A percentile compares a stretch with the other conserved stretches of the same genome.
Evolutionary conservation across 2,888 invertebrate genomes (phyloP).

Genomic region (Chaetogeoica ovagalla): DNA sequence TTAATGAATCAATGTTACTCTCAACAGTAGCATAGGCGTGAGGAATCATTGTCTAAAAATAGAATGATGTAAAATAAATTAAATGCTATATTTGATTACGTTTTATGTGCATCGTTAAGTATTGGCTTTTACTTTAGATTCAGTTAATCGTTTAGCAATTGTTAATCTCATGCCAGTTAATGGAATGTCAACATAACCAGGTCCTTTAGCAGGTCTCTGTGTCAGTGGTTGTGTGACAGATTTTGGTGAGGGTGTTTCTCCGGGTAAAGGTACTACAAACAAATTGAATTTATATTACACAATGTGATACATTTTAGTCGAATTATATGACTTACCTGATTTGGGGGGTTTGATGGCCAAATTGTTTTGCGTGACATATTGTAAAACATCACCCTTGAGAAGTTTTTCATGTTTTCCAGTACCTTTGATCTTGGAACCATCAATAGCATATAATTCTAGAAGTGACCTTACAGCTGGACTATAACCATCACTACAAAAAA

Average conservation of each 20-base stretch:
- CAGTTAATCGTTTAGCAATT: slow-evolving; percentile 68
- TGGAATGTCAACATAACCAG: slow-evolving; percentile 63
- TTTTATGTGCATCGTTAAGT: slow-evolving; percentile 12
- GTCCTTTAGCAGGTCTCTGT: slow-evolving; percentile 54
- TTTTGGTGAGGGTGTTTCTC: slow-evolving; percentile 53
- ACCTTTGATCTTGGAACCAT: slow-evolving; percentile 61
- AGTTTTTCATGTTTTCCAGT: slow-evolving; percentile 67
- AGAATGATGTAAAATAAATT: slow-evolving; percentile 20
- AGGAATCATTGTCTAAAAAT: slow-evolving; percentile 66
- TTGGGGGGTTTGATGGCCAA: slow-evolving; percentile 60
- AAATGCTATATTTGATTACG: neutral
- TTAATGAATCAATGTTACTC: slow-evolving; percentile 63
- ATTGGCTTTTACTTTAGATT: slow-evolving; percentile 64
- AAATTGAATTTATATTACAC: slow-evolving; percentile 2
- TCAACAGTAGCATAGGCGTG: slow-evolving; percentile 68
- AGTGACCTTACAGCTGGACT: slow-evolving; percentile 69
- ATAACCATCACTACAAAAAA: slow-evolving; percentile 57
- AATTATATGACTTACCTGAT: slow-evolving; percentile 57
- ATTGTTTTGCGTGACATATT: slow-evolving; percentile 61
- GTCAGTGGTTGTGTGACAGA: slow-evolving; percentile 51
- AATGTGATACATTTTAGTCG: neutral
- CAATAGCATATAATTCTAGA: slow-evolving; percentile 65
- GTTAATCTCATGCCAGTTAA: slow-evolving; percentile 66
- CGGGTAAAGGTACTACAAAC: slow-evolving; percentile 55
- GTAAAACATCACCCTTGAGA: slow-evolving; percentile 66